Evolutionary conservation across 35 echinoderm and acorn worm species (phyloP).

Genomic region (Ophioderma brevispina): DNA sequence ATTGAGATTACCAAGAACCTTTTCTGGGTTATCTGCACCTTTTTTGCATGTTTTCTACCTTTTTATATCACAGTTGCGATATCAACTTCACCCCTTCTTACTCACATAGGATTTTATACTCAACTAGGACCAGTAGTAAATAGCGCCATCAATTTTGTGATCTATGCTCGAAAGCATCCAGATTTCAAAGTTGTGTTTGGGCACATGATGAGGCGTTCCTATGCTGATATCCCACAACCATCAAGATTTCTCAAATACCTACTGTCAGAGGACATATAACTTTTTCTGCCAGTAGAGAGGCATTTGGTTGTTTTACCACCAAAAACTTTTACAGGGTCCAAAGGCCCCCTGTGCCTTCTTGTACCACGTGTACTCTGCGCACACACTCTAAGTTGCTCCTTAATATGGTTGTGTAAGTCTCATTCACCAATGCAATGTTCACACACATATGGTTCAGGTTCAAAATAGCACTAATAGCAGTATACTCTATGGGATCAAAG

Average conservation of each 20-base stretch:
- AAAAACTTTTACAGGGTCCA: too few relatives aligned
- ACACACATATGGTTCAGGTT: too few relatives aligned
- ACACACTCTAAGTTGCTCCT: too few relatives aligned
- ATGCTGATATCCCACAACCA: not conserved
- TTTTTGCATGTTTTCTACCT: not conserved
- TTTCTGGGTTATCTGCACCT: not conserved
- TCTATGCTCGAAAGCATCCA: not conserved
- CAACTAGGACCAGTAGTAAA: not conserved
- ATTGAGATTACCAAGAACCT: not conserved
- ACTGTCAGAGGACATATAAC: too few relatives aligned
- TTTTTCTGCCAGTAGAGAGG: too few relatives aligned
- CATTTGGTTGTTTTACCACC: too few relatives aligned
- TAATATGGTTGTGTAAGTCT: too few relatives aligned
- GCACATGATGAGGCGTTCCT: not conserved
- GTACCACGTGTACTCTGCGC: too few relatives aligned
- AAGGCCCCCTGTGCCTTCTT: too few relatives aligned
- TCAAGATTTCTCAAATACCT: not conserved
- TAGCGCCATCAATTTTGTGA: not conserved
- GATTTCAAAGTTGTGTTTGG: not conserved
- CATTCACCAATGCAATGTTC: too few relatives aligned
- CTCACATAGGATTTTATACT: not conserved
- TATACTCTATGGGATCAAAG: too few relatives aligned
- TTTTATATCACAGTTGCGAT: not conserved
- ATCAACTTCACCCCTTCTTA: not conserved
- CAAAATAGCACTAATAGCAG: too few relatives aligned